These are phyloP conservation scores for Timema cristinae DNA, from an alignment of 2,888 invertebrate genomes.

Conservation along the genomic window DNA sequence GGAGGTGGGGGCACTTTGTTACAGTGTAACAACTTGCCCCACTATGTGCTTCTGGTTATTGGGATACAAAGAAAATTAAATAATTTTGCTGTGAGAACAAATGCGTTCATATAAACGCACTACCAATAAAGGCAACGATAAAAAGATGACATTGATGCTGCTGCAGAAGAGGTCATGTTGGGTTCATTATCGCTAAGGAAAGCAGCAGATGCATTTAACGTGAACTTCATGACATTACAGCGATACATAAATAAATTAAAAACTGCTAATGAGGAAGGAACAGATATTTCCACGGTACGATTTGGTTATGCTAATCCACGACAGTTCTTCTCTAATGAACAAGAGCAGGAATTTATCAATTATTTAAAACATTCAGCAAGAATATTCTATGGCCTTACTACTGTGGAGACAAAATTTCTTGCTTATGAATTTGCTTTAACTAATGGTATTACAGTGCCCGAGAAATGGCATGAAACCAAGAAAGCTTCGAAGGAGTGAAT, in stretches of 20 bases:
- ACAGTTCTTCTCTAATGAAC: neutral
- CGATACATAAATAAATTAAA: neutral
- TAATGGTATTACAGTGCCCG: neutral
- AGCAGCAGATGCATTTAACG: neutral
- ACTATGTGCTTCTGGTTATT: too few species aligned
- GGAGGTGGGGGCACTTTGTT: neutral
- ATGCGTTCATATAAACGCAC: neutral
- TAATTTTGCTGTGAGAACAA: neutral
- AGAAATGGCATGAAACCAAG: neutral
- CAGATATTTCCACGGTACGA: neutral
- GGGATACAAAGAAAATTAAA: neutral
- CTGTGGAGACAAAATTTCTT: too few species aligned
- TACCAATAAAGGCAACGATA: too few species aligned
- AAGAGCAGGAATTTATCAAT: neutral
- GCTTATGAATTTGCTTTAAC: neutral
- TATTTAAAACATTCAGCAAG: neutral
- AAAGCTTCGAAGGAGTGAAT: too few species aligned
- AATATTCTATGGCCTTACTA: too few species aligned
- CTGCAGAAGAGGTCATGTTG: neutral
- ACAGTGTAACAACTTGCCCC: conserved; percentile 11
- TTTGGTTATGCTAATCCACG: neutral
- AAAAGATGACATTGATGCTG: neutral
- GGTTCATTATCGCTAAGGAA: neutral
- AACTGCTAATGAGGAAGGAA: neutral
- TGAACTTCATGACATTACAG: neutral